phyloP scores from a whole-genome alignment of 2,888 invertebrate species.

The Drosophila ezoana region DNA sequence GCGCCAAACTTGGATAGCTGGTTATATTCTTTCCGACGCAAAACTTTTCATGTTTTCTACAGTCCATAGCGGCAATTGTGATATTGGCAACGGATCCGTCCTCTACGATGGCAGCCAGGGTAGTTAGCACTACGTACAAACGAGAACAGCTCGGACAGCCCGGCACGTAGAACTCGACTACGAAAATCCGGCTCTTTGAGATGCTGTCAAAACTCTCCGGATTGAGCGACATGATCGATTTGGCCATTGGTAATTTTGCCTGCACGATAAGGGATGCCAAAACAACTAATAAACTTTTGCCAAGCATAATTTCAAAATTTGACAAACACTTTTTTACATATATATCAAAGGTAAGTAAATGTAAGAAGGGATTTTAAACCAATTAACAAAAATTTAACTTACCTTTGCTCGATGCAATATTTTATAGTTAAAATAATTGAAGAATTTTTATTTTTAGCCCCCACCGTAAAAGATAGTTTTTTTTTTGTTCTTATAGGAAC shows the following conservation, averaged over 20 bases:
- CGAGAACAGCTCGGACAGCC: not conserved
- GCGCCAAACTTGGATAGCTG: constrained; percentile 12
- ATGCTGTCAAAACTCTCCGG: not conserved
- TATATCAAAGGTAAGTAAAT: not conserved
- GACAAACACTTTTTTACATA: not conserved
- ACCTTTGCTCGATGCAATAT: too few relatives aligned
- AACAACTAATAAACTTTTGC: not conserved
- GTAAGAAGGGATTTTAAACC: too few relatives aligned
- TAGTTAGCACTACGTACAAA: not conserved
- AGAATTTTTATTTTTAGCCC: too few relatives aligned
- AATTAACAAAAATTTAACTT: too few relatives aligned
- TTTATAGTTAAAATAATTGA: too few relatives aligned
- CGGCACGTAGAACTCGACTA: not conserved
- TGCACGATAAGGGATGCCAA: not conserved
- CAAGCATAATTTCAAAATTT: constrained; percentile 15
- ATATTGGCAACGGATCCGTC: not conserved
- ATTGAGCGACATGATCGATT: not conserved
- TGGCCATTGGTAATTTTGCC: not conserved
- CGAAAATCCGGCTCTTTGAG: not conserved
- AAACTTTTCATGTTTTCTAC: not conserved
- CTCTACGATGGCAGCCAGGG: not conserved
- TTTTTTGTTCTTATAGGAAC: too few relatives aligned
- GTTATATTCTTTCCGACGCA: constrained; percentile 13
- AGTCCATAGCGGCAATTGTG: constrained; percentile 9
- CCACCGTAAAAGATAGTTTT: too few relatives aligned